Evolutionary conservation across 2,888 invertebrate species (phyloP), one percentile per base, ranked within the genome.

Genomic region (Seira musarum): DNA sequence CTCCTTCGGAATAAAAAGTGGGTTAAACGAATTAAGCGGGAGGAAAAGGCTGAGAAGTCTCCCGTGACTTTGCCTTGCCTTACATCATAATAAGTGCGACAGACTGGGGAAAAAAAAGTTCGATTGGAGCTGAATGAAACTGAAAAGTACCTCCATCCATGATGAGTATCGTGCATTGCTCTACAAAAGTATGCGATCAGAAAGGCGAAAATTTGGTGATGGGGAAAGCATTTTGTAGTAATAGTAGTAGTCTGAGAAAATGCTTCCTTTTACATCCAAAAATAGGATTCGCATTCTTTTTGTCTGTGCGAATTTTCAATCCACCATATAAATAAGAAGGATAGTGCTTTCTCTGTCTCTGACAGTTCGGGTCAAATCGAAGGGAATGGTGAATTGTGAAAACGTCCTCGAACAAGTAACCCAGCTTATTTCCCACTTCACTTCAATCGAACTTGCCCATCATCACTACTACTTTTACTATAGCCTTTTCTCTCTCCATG

Each of bases 331-430:
- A 78, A 67, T 65, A 66, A 66, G 24, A 71, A 65, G 70, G 25
- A 76, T 70, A 46, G 49, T n/a, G 17, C 49, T 49, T 13, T 61
- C 65, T 68, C 72, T 79, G 78, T 13, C 61, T 53, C 17, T 79
- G 78, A 79, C 78, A 79, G 78, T 60, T 72, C 63, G 78, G 78
- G 78, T 79, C 72, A 72, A 17, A 72, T 40, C 30, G 6, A 49
- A n/a, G 15, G 15, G 46, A 49, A 70, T 19, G 57, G 49, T n/a
- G 64, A 69, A 25, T 49, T n/a, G n/a, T n/a, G 46, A 65, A 53
- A 25, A 24, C 10, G 60, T 57, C 15, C n/a, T 61, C 46, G 30
- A 40, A 35, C 30, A 60, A 57, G n/a, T 17, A 60, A 70, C 10
- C 1, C n/a, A 30, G 60, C 57, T 30, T 30, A 30, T 30, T 49